These are phyloP conservation scores for Ophraella communa DNA, from an alignment of 2,888 invertebrate genomes.

Conservation along the genomic window DNA sequence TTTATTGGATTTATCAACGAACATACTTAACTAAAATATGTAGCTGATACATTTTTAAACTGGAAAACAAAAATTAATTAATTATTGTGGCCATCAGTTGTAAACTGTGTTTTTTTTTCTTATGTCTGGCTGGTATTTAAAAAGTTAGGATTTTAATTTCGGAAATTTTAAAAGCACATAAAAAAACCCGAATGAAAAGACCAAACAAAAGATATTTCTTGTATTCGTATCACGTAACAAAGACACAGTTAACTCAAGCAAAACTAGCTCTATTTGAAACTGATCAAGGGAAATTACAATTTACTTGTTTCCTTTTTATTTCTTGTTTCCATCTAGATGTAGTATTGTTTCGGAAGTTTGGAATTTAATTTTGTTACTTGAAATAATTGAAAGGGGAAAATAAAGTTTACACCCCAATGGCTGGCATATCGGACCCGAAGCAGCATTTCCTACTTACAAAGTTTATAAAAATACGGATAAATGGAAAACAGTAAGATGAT, in stretches of 20 bases:
- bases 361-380: conserved; percentile 4
- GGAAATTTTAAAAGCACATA: conserved; percentile 5
- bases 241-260: conserved; percentile 21
- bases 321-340: conserved; percentile 7
- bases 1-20: too few species aligned
- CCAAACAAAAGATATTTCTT: conserved; percentile 16
- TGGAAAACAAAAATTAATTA: neutral
- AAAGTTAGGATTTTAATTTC: conserved; percentile 21
- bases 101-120: neutral
- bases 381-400: neutral
- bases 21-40: too few species aligned
- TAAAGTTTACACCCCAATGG: conserved; percentile 1
- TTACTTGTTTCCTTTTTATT: conserved; percentile 6
- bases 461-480: neutral
- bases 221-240: conserved; percentile 22
- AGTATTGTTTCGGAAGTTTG: conserved; percentile 4
- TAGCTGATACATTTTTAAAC: too few species aligned
- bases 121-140: neutral
- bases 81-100: neutral
- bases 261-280: conserved; percentile 17
- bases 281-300: conserved; percentile 18
- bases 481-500: neutral
- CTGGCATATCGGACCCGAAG: neutral
- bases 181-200: conserved; percentile 1
- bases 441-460: neutral